Conservation (phyloP, 2,888 invertebrate genomes). For the Melieria omissa region DNA sequence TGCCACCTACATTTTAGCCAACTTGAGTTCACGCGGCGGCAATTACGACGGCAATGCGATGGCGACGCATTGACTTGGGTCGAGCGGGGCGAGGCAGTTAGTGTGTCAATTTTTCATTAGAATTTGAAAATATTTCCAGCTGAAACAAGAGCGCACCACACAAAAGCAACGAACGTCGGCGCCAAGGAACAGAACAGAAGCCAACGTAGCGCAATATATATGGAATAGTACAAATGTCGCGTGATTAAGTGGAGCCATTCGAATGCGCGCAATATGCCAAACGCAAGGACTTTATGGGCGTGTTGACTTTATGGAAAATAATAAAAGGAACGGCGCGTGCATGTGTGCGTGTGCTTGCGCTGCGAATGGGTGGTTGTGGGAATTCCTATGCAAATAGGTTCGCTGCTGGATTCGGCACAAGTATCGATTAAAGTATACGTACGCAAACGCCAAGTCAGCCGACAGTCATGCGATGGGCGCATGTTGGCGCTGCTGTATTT, state of each 20-base stretch:
- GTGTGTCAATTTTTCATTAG: conserved; percentile 28
- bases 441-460: not conserved
- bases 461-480: no score
- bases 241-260: not conserved
- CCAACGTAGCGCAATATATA: no score
- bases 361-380: not conserved
- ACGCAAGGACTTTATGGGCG: not conserved
- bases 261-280: not conserved
- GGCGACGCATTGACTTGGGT: no score
- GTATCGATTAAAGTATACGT: not conserved
- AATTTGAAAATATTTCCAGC: conserved; percentile 8
- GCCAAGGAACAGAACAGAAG: no score
- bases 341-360: not conserved
- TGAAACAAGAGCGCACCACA: not conserved
- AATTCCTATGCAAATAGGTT: not conserved
- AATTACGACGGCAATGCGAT: no score
- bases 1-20: no score
- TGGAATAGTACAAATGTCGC: not conserved
- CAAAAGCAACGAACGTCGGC: no score
- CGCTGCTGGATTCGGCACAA: not conserved
- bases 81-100: not conserved
- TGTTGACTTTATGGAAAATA: not conserved
- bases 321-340: not conserved
- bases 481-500: no score
- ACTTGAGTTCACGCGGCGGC: no score